These are phyloP conservation scores for Sandelia bainsii DNA, from an alignment of 2,797 vertebrate species.

Conservation along the genomic window DNA sequence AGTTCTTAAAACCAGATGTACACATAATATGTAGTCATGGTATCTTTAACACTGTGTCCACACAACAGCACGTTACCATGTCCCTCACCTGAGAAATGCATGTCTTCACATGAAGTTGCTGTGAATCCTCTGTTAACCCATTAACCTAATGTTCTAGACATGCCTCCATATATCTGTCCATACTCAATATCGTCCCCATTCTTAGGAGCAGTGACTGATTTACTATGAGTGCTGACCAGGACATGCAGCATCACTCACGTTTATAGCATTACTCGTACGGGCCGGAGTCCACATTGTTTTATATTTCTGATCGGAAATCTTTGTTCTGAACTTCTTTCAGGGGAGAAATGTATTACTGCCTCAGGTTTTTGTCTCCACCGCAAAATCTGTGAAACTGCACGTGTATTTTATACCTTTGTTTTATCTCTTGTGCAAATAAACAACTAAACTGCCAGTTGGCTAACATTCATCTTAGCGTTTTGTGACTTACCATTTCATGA, in stretches of 20 bases:
- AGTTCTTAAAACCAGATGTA: no score
- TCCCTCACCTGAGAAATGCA: background rate
- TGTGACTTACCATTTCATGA: background rate
- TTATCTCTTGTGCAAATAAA: constrained; percentile 2
- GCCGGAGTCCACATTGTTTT: no score
- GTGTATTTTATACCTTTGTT: constrained; percentile 1
- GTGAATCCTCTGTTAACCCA: background rate
- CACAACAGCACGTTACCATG: no score
- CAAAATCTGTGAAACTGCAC: background rate
- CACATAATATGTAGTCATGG: no score
- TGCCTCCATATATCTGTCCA: background rate
- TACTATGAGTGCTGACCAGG: background rate
- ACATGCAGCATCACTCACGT: background rate
- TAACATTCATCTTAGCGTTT: background rate
- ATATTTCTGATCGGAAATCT: background rate
- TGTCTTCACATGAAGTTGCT: background rate
- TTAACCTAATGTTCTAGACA: background rate
- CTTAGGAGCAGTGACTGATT: background rate
- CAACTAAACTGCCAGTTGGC: background rate
- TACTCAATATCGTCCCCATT: background rate
- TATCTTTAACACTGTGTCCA: no score
- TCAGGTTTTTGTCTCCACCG: constrained; percentile 5
- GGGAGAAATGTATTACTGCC: background rate
- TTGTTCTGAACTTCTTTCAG: background rate
- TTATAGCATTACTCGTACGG: background rate